A percentile compares a stretch with the other conserved stretches of the same genome.
phyloP scores from a whole-genome alignment of 2,888 invertebrate species.

The Amblyteles armatorius region DNA sequence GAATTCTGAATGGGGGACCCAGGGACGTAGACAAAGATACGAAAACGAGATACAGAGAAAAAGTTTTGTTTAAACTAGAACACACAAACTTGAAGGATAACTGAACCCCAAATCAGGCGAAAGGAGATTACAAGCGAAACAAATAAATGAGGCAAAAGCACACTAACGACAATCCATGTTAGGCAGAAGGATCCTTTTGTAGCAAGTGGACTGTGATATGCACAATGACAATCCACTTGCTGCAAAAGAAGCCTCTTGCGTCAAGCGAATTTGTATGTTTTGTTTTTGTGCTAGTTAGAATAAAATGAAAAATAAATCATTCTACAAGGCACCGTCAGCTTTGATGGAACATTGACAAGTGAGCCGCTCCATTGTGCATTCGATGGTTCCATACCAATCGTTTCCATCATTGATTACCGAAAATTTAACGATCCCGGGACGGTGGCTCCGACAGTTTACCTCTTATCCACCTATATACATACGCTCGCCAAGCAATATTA shows the following conservation, averaged over 20 bases:
- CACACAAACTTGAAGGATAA: background rate
- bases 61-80: background rate
- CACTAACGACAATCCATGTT: no score
- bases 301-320: background rate
- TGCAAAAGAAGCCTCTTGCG: background rate
- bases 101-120: no score
- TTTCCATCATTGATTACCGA: constrained; percentile 26
- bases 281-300: background rate
- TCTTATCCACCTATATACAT: constrained; percentile 20
- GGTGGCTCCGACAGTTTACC: constrained; percentile 23
- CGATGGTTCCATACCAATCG: background rate
- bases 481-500: constrained; percentile 68
- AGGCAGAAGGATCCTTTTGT: no score
- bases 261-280: background rate
- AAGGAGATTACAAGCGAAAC: no score
- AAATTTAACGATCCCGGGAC: constrained; percentile 24
- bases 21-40: background rate
- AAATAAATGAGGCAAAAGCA: no score
- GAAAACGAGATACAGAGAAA: background rate
- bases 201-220: no score
- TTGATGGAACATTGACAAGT: background rate
- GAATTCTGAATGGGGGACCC: background rate
- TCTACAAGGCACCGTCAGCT: background rate
- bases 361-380: background rate
- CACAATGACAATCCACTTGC: no score